Base-by-base conservation (phyloP, 1,140 invertebrate genomes). In the Macrobrachium rosenbergii region DNA sequence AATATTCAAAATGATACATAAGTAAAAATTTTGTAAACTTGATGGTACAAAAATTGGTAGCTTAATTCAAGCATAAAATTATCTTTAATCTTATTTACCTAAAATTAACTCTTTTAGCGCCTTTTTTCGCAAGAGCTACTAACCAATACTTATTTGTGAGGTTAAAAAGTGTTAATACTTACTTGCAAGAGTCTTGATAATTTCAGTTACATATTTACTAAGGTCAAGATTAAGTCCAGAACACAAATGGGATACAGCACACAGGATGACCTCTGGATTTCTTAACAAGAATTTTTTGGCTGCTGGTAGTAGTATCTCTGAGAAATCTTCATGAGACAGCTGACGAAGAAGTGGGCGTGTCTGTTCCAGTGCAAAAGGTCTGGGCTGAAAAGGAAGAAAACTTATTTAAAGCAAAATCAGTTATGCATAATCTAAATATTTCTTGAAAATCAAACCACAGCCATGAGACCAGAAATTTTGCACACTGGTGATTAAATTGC, bases 201-300 rank as follows among this genome's bases (percentile, higher is more conserved):
- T 94, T 89, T 97, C 96, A 78, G 94, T 91, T 23, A 95, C 95
- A 92, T 96, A 96, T 73, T 94, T 93, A 91, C 96, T 97, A 19
- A 98, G 92, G 92, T 98, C 96, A 14, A 98, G 91, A 82, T 94
- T 94, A 2, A 98, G 90, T 64, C 94, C 94, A 23, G 92, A 92
- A 19, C 98, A 91, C 88, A 98, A 94, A 43, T 95, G 92, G 12
- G 95, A 95, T 64, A 98, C 95, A 72, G 94, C 95, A 92, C 96
- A 94, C 45, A 98, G 94, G 88, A 97, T 96, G 37, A 97, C 95
- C 94, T 99, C 98, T 0, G 98, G 97, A 92, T 96, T 99, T 83
- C 98, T 92, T n/a, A 99, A 92, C 94, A 99, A 96, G 11, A 97
- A 95, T 92, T 98, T 98, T 91, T 98, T 96, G n/a, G 98, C 91